A percentile compares a stretch with the other conserved stretches of the same genome.
Conservation (phyloP, 2,888 invertebrate genomes). For the Stramonita haemastoma region DNA sequence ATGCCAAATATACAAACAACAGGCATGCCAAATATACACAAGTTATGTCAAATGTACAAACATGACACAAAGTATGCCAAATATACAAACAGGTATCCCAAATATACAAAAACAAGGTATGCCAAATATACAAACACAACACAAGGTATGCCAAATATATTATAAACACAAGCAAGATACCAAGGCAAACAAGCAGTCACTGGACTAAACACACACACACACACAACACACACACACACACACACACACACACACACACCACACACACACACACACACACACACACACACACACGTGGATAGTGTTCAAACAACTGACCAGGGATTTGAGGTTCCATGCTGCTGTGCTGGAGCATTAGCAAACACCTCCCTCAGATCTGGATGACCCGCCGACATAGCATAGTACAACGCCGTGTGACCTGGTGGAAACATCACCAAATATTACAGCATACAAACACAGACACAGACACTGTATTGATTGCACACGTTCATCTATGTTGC, state of each 20-base stretch:
- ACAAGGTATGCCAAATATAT: no score
- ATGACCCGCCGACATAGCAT: conserved; percentile 64
- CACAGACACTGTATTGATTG: no score
- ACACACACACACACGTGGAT: conserved; percentile 24
- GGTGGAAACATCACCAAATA: conserved; percentile 19
- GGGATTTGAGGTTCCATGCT: conserved; percentile 29
- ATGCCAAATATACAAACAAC: no score
- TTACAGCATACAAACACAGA: no score
- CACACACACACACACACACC: conserved; percentile 19
- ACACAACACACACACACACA: conserved; percentile 7
- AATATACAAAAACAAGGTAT: no score
- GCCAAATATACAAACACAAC: no score
- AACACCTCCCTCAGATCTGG: conserved; percentile 64
- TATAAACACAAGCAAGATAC: no score
- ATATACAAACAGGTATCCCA: no score
- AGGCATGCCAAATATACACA: no score
- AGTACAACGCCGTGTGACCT: conserved; percentile 65
- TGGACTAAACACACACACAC: neutral
- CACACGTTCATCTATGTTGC: no score
- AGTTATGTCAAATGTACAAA: no score
- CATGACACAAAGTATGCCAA: no score
- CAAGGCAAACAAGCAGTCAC: neutral
- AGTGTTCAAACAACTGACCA: neutral
- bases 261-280: neutral
- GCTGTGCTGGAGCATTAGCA: conserved; percentile 61